Conservation (phyloP, 1,140 invertebrate genomes). For the Drosophila setifemur region DNA sequence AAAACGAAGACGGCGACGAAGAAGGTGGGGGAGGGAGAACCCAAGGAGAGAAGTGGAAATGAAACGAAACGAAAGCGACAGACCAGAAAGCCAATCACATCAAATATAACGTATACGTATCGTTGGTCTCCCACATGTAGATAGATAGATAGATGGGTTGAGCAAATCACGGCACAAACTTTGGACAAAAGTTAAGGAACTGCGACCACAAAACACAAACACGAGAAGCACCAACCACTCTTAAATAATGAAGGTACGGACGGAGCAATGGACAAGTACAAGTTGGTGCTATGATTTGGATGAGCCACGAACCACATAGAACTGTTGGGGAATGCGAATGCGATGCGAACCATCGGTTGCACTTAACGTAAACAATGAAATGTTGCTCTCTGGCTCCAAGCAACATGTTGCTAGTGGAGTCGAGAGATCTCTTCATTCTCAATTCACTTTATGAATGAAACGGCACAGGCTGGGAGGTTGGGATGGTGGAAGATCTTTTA, state of each 20-base stretch:
- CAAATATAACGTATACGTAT: conserved; percentile 60
- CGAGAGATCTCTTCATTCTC: not conserved
- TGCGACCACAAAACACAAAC: conserved; percentile 23
- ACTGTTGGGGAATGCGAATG: conserved; percentile 15
- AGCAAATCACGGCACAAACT: conserved; percentile 32
- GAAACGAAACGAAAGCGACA: conserved; percentile 19
- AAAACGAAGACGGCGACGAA: conserved; percentile 15
- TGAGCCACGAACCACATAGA: conserved; percentile 18
- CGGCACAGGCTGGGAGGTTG: not conserved
- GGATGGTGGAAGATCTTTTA: conserved; percentile 40
- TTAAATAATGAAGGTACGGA: conserved; percentile 33
- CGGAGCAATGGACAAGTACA: conserved; percentile 7
- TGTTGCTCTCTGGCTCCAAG: conserved; percentile 1
- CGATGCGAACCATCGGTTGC: not conserved
- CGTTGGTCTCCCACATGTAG: conserved; percentile 38
- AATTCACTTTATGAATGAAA: conserved; percentile 51
- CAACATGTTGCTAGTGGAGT: conserved; percentile 45
- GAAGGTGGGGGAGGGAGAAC: not conserved
- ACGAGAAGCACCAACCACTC: conserved; percentile 18
- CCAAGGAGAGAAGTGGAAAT: conserved; percentile 18
- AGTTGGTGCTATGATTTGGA: too few relatives aligned
- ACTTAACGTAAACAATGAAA: conserved; percentile 23
- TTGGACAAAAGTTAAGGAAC: conserved; percentile 17
- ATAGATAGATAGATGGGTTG: conserved; percentile 24
- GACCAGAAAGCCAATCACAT: conserved; percentile 44